Evolutionary conservation across 1,140 invertebrate genomes (phyloP), one percentile per base, ranked within the genome.

Genomic region (Lasioglossum albipes): DNA sequence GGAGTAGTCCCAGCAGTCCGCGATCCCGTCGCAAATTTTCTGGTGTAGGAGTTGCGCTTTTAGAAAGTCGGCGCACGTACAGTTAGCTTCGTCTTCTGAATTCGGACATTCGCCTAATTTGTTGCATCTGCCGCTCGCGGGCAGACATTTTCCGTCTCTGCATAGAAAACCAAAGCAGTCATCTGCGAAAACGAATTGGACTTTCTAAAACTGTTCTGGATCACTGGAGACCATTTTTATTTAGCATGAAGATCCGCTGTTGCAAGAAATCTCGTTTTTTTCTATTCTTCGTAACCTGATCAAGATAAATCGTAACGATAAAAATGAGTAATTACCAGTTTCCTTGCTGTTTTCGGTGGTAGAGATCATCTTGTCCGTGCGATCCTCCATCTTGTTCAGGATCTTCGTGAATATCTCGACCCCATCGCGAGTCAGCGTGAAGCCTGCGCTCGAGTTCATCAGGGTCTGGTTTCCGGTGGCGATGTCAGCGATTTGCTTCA

Each of bases 1-100:
- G 0, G 96, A 96, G 87, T 95, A 96, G 90, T 97, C 97, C 94
- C 95, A 96, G 85, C 97, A 97, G 84, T 97, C 96, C 6, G 96
- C 94, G 22, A 96, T 93, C 2, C 97, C 96, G 89, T 97, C 97
- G 88, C 97, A 97, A 72, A 97, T 96, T 92, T 97, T 97, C 13
- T 95, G 93, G 72, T 95, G 92, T 0, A 96, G 92, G 73, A 95
- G 94, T 83, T 97, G 96, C 16, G 96, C 95, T 75, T 94, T 94
- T 16, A 97, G 89, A 87, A 96, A 96, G 91, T 97, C 96, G 9
- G 96, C 96, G 89, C 97, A 97, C 12, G 95, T 95, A 88, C 97
- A 97, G 65, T 95, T 94, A 9, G 92, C 91, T 91, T 97, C 97
- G 87, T 97, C 97, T 80, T 95, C 95, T 0, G 96, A 95, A 77